Conservation (phyloP, 2,888 invertebrate genomes). For the Tachina lurida region DNA sequence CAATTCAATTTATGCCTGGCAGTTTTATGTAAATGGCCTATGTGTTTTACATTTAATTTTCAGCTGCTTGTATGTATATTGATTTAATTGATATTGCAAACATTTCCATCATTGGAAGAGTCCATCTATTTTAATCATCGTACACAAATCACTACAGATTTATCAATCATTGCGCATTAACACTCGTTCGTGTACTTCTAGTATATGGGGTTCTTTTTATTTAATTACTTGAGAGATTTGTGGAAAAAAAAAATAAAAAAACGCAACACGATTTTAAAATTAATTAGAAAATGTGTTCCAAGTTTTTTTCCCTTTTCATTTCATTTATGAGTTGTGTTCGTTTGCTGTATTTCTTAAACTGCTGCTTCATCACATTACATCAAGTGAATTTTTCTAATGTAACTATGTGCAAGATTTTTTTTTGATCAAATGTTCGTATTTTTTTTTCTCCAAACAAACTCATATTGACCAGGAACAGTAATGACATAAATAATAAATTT, state of each 20-base stretch:
- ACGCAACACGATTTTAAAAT: slow-evolving; percentile 41
- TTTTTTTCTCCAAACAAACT: slow-evolving; percentile 9
- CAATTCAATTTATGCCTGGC: neutral
- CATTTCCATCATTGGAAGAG: slow-evolving; percentile 31
- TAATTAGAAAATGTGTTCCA: slow-evolving; percentile 53
- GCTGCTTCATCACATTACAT: neutral
- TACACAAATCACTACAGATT: slow-evolving; percentile 61
- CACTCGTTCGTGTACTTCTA: slow-evolving; percentile 29
- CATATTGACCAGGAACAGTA: neutral
- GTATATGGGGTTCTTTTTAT: neutral
- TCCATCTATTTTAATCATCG: slow-evolving; percentile 49
- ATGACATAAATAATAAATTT: slow-evolving; percentile 1
- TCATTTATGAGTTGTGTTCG: neutral
- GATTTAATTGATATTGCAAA: slow-evolving; percentile 40
- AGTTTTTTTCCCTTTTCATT: neutral
- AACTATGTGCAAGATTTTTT: slow-evolving; percentile 52
- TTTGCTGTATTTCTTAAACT: slow-evolving; percentile 5
- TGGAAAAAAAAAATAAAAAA: slow-evolving; percentile 10
- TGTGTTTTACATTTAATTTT: neutral
- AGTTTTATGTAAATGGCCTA: neutral
- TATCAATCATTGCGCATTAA: slow-evolving; percentile 68
- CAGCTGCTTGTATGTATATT: neutral
- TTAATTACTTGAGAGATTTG: slow-evolving; percentile 37
- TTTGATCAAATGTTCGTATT: slow-evolving; percentile 2
- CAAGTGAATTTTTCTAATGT: slow-evolving; percentile 43